A percentile compares a stretch with the other conserved stretches of the same genome.
Evolutionary conservation across 1,140 invertebrate species (phyloP).

Genomic region (Magallana ariakensis): DNA sequence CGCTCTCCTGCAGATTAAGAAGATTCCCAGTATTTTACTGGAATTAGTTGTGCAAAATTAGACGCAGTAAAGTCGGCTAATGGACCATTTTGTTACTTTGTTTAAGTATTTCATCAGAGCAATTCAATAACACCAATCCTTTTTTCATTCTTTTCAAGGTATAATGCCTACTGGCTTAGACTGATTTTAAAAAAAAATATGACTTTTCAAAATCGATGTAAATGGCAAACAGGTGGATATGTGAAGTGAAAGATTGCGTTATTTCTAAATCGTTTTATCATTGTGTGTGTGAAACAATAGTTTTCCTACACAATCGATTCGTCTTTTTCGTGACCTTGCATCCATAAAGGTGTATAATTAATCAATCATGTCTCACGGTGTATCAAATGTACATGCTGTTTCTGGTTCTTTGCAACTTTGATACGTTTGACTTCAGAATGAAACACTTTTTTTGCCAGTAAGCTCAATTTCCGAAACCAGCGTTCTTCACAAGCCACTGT

Average conservation of each 20-base stretch:
- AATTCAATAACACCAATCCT: conserved; percentile 22
- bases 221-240: not conserved
- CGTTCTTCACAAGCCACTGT: too few species aligned
- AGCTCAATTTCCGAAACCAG: too few species aligned
- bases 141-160: conserved; percentile 7
- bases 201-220: not conserved
- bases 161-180: conserved; percentile 17
- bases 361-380: not conserved
- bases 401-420: not conserved
- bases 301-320: conserved; percentile 17
- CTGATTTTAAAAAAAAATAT: not conserved
- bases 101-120: not conserved
- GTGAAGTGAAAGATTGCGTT: not conserved
- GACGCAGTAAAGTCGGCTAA: conserved; percentile 18
- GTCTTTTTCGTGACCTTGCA: conserved; percentile 11
- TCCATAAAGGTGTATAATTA: conserved; percentile 4
- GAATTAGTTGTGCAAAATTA: conserved; percentile 24
- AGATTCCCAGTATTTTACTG: not conserved
- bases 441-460: too few species aligned
- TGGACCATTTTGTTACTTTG: conserved; percentile 25
- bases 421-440: too few species aligned
- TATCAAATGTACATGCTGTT: not conserved
- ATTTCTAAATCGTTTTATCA: not conserved
- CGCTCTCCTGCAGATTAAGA: conserved; percentile 4
- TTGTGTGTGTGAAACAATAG: not conserved